Evolutionary conservation across 2,113 vertebrate genomes (phyloP), one percentile per base, ranked within the genome.

Genomic region (Pelmatolapia mariae): DNA sequence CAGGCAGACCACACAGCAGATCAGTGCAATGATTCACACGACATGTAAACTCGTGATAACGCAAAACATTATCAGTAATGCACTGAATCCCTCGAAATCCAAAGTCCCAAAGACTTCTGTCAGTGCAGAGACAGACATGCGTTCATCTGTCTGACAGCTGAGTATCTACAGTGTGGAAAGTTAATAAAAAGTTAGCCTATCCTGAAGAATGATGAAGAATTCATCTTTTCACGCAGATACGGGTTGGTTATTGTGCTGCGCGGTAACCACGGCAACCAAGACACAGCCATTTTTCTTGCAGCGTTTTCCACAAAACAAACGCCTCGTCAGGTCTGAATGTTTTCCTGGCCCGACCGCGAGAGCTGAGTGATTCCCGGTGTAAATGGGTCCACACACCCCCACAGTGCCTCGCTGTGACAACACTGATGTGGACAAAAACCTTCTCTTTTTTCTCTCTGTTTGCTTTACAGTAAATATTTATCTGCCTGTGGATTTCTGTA

Each of bases 381-480:
- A 24, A 78, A 78, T 22, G 40, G 52, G 43, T 63, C 43, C 0
- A 1, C n/a, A 26, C 76, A 10, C 43, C 84, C 45, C 43, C 56
- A 12, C 54, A 5, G 76, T 10, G 6, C 57, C 86, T 79, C 83
- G 36, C 26, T 50, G n/a, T 18, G 53, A 26, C 71, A 50, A 43
- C 50, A 9, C 71, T n/a, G 16, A 78, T 61, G 68, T 52, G 83
- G 85, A 85, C 82, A n/a, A 80, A 83, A 87, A n/a, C 4, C 24
- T 53, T 89, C 76, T 45, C 10, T 68, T 86, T 81, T 59, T 85
- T 79, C 79, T 71, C 71, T 86, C 89, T 36, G 83, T 86, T 93
- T 92, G 87, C 59, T 43, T 63, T 33, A 33, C 53, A 1, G 85
- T 92, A 94, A 94, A 94, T 95, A 92, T 95, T 94, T 95, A 93